Evolutionary conservation across 2,797 vertebrate genomes (phyloP).

Genomic region (Sebastes matsubarae): DNA sequence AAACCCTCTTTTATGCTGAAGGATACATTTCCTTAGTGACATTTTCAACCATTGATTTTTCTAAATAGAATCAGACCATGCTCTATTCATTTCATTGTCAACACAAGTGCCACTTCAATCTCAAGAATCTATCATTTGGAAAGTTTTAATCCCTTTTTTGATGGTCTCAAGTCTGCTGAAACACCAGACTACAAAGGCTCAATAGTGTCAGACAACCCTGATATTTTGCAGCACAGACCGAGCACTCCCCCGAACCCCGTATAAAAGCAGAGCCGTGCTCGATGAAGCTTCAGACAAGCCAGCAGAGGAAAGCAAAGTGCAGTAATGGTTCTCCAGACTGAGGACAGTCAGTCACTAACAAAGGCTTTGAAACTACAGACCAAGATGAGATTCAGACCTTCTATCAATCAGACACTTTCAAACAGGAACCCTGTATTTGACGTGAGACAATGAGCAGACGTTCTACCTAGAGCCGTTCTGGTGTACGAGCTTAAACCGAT

Average conservation of each 20-base stretch:
- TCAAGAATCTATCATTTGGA: neutral
- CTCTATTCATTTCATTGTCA: neutral
- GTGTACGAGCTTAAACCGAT: no score
- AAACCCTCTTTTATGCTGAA: neutral
- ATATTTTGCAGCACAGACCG: neutral
- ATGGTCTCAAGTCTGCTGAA: neutral
- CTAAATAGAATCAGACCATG: neutral
- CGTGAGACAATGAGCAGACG: neutral
- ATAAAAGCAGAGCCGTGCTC: neutral
- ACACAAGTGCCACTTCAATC: neutral
- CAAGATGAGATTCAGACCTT: neutral
- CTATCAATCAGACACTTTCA: neutral
- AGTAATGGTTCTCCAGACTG: neutral
- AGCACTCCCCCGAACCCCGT: neutral
- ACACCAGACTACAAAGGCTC: neutral
- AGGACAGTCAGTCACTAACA: constrained; percentile 1
- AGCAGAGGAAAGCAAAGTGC: neutral
- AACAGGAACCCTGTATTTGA: neutral
- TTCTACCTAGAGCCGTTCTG: neutral
- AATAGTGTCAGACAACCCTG: neutral
- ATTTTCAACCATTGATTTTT: neutral
- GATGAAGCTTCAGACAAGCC: constrained; percentile 8
- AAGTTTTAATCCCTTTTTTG: neutral
- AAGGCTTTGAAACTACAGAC: neutral
- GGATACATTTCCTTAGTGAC: neutral